phyloP scores from a whole-genome alignment of 2,113 vertebrate genomes.

The Mugil cephalus region DNA sequence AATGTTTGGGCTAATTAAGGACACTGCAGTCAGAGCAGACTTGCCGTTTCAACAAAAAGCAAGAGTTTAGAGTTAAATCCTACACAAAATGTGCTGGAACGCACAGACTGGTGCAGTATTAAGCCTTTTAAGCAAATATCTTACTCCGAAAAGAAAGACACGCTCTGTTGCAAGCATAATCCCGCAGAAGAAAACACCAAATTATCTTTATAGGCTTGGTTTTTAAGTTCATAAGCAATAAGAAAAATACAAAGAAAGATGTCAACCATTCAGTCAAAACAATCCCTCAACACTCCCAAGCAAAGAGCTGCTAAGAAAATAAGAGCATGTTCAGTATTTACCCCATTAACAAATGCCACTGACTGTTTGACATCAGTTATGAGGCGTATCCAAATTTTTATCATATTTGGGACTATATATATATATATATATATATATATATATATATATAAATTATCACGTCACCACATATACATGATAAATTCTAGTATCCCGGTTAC shows the following conservation, averaged over 20 bases:
- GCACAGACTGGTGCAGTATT: background rate
- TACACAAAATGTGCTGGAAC: conserved; percentile 44
- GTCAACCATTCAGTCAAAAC: background rate
- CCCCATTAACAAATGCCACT: background rate
- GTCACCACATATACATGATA: no score
- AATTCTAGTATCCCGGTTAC: no score
- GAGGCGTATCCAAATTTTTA: no score
- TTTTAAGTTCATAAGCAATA: background rate
- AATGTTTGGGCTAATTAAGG: conserved; percentile 73
- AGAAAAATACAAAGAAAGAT: background rate
- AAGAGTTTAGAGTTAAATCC: conserved; percentile 46
- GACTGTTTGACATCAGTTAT: background rate
- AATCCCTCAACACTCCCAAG: background rate
- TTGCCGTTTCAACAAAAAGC: conserved; percentile 48
- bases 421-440: no score
- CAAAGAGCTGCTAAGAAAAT: no score
- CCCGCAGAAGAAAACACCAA: conserved; percentile 5
- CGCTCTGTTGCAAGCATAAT: conserved; percentile 17
- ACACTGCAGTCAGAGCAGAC: conserved; percentile 41
- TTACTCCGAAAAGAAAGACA: conserved; percentile 21
- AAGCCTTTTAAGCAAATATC: conserved; percentile 2
- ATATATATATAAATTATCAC: no score
- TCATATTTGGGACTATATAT: no score
- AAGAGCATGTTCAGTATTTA: no score
- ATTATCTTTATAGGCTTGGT: background rate